A percentile compares a stretch with the other conserved stretches of the same genome.
phyloP scores from a whole-genome alignment of 1,140 invertebrate genomes.

The Solenopsis invicta region DNA sequence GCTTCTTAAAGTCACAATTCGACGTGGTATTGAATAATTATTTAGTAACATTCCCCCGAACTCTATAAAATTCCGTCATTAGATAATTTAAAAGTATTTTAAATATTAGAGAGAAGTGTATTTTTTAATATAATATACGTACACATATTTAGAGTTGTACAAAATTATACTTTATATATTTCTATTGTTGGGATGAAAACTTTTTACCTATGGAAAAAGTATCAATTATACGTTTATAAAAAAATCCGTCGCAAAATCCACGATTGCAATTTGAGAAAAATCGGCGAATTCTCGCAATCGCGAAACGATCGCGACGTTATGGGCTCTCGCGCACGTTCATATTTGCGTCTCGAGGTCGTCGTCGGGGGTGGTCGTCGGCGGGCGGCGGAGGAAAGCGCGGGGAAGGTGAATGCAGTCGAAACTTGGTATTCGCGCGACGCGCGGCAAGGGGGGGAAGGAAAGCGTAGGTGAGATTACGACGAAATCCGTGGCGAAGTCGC shows the following conservation, averaged over 20 bases:
- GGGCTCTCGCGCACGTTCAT: conserved; percentile 32
- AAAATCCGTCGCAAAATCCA: background rate
- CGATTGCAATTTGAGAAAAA: conserved; percentile 40
- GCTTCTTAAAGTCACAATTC: background rate
- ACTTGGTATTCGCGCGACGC: conserved; percentile 41
- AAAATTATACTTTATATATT: background rate
- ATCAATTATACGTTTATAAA: background rate
- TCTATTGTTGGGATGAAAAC: background rate
- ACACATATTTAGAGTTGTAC: background rate
- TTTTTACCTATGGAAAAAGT: background rate
- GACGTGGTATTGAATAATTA: too few species aligned
- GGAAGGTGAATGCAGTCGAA: conserved; percentile 41
- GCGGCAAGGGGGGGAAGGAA: conserved; percentile 21
- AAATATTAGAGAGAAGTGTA: background rate
- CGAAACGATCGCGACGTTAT: conserved; percentile 36
- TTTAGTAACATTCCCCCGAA: background rate
- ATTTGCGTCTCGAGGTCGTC: conserved; percentile 67
- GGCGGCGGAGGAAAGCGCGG: background rate
- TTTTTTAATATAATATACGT: background rate
- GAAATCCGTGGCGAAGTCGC: conserved; percentile 76
- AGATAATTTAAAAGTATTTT: background rate
- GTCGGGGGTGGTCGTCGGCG: conserved; percentile 36
- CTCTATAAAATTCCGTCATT: background rate
- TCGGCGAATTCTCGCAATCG: conserved; percentile 36
- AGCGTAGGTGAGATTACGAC: conserved; percentile 74